Conservation (phyloP, 1,140 invertebrate genomes). For the Lordiphosa mommai region DNA sequence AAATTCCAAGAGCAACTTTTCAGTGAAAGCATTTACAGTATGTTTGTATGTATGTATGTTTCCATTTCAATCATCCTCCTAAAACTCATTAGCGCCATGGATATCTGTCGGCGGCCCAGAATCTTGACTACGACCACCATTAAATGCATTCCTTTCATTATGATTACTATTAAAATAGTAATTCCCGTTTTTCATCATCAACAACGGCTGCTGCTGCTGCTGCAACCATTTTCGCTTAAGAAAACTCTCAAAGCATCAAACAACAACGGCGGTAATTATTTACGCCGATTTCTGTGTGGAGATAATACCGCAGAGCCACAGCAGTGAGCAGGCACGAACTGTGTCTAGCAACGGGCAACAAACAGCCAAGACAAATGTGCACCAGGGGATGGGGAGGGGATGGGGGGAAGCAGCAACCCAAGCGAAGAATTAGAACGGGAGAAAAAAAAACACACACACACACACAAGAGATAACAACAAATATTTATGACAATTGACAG, state of each 20-base stretch:
- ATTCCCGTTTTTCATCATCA: constrained; percentile 44
- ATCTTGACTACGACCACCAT: constrained; percentile 3
- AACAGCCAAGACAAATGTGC: constrained; percentile 12
- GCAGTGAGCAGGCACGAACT: constrained; percentile 29
- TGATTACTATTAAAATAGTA: constrained; percentile 59
- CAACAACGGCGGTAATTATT: constrained; percentile 46
- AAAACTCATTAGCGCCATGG: constrained; percentile 9
- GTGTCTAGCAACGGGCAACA: neutral
- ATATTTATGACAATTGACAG: neutral
- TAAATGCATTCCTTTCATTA: constrained; percentile 54
- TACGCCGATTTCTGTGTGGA: constrained; percentile 48
- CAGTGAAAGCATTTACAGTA: constrained; percentile 9
- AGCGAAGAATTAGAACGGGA: neutral
- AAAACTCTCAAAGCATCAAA: constrained; percentile 8
- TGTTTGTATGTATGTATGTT: neutral
- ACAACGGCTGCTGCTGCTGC: constrained; percentile 24
- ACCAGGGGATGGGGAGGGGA: neutral
- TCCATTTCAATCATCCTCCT: constrained; percentile 4
- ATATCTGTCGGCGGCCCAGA: constrained; percentile 12
- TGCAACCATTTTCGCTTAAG: constrained; percentile 30
- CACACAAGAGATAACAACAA: neutral
- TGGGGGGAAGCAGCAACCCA: neutral
- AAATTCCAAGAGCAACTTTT: neutral
- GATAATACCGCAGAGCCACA: constrained; percentile 22
- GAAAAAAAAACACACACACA: neutral